Percentiles rank a stretch among this genome's conserved stretches.
Evolutionary conservation across 1,140 invertebrate species (phyloP).

Genomic region (Carposina sasakii): DNA sequence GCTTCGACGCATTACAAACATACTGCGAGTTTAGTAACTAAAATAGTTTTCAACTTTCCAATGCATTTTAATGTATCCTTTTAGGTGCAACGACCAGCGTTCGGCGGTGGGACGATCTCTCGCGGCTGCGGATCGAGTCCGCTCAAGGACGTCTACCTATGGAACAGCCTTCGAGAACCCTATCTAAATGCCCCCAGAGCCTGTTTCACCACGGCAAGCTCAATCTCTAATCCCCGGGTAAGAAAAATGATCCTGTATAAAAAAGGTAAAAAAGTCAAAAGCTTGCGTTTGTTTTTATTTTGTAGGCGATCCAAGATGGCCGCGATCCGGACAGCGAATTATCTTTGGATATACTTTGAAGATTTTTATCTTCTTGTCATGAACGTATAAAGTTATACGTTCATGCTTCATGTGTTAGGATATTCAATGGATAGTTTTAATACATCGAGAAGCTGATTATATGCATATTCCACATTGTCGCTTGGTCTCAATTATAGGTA

Average conservation of each 20-base stretch:
- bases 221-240: slow-evolving; percentile 44
- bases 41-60: slow-evolving; percentile 65
- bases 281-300: slow-evolving; percentile 65
- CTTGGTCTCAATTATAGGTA: too few species aligned
- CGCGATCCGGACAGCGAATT: slow-evolving; percentile 52
- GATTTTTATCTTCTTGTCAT: slow-evolving; percentile 27
- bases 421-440: too few species aligned
- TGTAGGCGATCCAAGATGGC: slow-evolving; percentile 62
- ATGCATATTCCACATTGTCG: too few species aligned
- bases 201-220: not conserved
- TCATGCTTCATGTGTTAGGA: too few species aligned
- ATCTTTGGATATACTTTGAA: slow-evolving; percentile 41
- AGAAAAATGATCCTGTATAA: slow-evolving; percentile 72
- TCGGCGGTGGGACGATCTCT: slow-evolving; percentile 60
- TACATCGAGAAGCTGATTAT: too few species aligned
- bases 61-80: slow-evolving; percentile 65
- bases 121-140: slow-evolving; percentile 68
- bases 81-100: slow-evolving; percentile 65
- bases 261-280: slow-evolving; percentile 61
- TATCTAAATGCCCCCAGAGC: not conserved
- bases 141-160: slow-evolving; percentile 69
- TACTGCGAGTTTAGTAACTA: too few species aligned
- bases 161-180: slow-evolving; percentile 24
- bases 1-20: too few species aligned
- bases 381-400: too few species aligned